A percentile compares a stretch with the other conserved stretches of the same genome.
phyloP scores from a whole-genome alignment of 2,113 vertebrate species.

The Thryonomys swinderianus region DNA sequence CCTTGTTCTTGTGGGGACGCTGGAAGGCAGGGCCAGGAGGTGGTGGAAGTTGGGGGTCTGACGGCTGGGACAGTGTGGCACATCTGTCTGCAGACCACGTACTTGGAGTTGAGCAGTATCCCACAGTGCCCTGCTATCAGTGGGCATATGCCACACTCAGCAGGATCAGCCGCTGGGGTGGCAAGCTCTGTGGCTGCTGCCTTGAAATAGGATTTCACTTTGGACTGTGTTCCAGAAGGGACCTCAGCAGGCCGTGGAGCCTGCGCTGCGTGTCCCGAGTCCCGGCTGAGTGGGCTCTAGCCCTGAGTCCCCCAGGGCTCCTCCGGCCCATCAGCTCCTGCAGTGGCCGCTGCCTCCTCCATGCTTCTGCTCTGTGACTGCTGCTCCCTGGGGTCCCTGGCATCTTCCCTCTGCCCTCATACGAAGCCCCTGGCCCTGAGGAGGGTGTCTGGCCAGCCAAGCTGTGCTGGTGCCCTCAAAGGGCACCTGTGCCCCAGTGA shows the following conservation, averaged over 20 bases:
- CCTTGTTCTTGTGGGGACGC: background rate
- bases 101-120: background rate
- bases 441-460: background rate
- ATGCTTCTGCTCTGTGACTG: background rate
- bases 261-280: background rate
- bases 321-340: background rate
- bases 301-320: background rate
- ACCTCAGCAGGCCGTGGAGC: background rate
- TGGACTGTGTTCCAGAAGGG: background rate
- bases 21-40: background rate
- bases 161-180: background rate
- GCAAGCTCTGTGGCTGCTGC: background rate
- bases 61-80: background rate
- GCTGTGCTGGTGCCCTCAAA: background rate
- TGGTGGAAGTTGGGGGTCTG: background rate
- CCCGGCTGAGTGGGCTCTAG: background rate
- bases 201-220: background rate
- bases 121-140: rapidly evolving
- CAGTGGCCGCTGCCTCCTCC: background rate
- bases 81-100: background rate
- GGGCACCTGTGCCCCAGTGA: background rate
- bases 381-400: too few relatives aligned
- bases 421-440: background rate
- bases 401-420: background rate
- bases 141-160: background rate